Evolutionary conservation across 2,113 vertebrate species (phyloP), one percentile per base, ranked within the genome.

Genomic region (Proterorhinus semilunaris): DNA sequence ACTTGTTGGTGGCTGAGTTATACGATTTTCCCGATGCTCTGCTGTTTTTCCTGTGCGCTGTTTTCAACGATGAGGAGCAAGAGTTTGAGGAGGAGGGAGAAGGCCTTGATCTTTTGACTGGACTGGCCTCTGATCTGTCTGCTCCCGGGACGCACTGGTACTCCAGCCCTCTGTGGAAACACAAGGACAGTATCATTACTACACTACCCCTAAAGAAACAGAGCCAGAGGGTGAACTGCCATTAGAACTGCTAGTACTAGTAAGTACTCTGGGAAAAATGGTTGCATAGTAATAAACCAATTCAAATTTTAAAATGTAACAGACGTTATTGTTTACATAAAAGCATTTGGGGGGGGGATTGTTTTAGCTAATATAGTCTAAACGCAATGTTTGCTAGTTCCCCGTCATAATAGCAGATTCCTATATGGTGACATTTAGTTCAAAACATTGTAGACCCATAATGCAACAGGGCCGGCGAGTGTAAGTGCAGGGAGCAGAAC

Each of bases 91-190:
- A 80, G 0, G 82, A 73, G 2, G 82, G 76, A 3, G 74, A 81
- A 42, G 72, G 68, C 10, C 88, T 81, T 45, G 78, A 44, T 3
- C 79, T 81, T 67, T 90, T 90, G 27, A 84, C 47, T 8, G 83
- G 79, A 65, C 55, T 68, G 70, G 80, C 75, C 46, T 86, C 84
- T 65, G 67, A 78, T 0, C 72, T 66, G 72, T 81, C 66, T 0
- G 85, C 84, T 43, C 80, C 85, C 1, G 88, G 89, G 50, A 87
- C 89, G 8, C 82, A 86, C 80, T 91, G 90, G 75, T 87, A 87
- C 79, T 90, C 89, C 27, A 81, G 90, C 62, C 80, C 85, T 62
- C 90, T 91, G 82, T 17, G 62, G 54, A 67, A 0, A 59, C 49
- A 65, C 11, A 54, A 61, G 16, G 59, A 78, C 59, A 74, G 63